Percentiles rank a stretch among this genome's conserved stretches.
Evolutionary conservation across 2,888 invertebrate genomes (phyloP).

Genomic region (Limenitis camilla): DNA sequence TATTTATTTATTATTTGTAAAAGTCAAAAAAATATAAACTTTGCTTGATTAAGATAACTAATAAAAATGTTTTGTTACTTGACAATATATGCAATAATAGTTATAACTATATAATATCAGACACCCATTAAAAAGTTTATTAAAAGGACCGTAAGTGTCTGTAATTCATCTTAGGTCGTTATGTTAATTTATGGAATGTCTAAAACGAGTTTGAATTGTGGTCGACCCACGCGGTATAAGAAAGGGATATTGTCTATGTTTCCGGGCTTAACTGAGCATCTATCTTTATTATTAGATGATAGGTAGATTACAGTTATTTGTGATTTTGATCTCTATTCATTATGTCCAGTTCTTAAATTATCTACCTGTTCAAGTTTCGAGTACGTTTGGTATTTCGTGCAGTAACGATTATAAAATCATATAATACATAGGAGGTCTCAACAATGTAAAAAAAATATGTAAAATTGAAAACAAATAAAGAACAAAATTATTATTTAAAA

Average conservation of each 20-base stretch:
- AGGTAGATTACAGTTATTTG: slow-evolving; percentile 1
- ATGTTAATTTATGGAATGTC: slow-evolving; percentile 25
- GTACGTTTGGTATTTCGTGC: too few relatives aligned
- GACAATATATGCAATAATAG: not conserved
- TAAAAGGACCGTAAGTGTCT: slow-evolving; percentile 15
- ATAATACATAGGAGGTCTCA: not conserved
- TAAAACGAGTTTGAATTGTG: slow-evolving; percentile 26
- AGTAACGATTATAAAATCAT: not conserved
- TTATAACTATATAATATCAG: not conserved
- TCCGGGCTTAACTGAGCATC: slow-evolving; percentile 24
- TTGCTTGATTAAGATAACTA: too few relatives aligned
- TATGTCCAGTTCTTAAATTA: not conserved
- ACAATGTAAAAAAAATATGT: too few relatives aligned
- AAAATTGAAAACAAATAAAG: too few relatives aligned
- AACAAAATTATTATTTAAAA: too few relatives aligned
- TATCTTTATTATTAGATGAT: slow-evolving; percentile 11
- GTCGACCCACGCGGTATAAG: slow-evolving; percentile 34
- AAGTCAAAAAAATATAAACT: too few relatives aligned
- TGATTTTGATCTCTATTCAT: slow-evolving; percentile 1
- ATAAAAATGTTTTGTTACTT: too few relatives aligned
- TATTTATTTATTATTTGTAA: too few relatives aligned
- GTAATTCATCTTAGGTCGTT: slow-evolving; percentile 18
- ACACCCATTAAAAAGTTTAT: not conserved
- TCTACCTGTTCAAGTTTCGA: too few relatives aligned
- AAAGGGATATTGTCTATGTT: slow-evolving; percentile 38